Evolutionary conservation across 2,797 vertebrate genomes (phyloP).

Genomic region (Trichosurus vulpecula): DNA sequence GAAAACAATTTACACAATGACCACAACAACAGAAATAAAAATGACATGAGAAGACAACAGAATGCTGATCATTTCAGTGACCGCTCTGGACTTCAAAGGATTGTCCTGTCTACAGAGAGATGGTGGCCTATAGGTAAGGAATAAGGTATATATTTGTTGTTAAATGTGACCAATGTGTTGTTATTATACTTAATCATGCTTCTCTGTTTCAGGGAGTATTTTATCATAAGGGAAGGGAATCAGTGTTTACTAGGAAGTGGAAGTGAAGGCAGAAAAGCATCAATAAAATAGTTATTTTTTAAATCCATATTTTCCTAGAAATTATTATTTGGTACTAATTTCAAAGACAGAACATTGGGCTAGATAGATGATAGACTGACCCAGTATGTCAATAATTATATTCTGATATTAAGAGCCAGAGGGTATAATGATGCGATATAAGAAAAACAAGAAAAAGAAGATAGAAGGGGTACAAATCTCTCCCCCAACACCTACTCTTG

Average conservation of each 20-base stretch:
- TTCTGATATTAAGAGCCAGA: neutral
- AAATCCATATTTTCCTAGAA: neutral
- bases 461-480: neutral
- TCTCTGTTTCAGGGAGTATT: neutral
- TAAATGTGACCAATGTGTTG: neutral
- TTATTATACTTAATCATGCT: neutral
- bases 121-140: neutral
- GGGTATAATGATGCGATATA: neutral
- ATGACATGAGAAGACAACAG: neutral
- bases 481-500: constrained; percentile 6
- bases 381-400: neutral
- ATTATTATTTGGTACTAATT: neutral
- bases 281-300: neutral
- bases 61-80: neutral
- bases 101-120: neutral
- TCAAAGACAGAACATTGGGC: neutral
- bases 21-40: neutral
- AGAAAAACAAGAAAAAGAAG: neutral
- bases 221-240: neutral
- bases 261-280: neutral
- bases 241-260: neutral
- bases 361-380: neutral
- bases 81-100: neutral
- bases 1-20: neutral
- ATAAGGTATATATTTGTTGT: neutral